These are phyloP conservation scores for Drosophila teissieri DNA, from an alignment of 1,140 invertebrate species.

Conservation along the genomic window DNA sequence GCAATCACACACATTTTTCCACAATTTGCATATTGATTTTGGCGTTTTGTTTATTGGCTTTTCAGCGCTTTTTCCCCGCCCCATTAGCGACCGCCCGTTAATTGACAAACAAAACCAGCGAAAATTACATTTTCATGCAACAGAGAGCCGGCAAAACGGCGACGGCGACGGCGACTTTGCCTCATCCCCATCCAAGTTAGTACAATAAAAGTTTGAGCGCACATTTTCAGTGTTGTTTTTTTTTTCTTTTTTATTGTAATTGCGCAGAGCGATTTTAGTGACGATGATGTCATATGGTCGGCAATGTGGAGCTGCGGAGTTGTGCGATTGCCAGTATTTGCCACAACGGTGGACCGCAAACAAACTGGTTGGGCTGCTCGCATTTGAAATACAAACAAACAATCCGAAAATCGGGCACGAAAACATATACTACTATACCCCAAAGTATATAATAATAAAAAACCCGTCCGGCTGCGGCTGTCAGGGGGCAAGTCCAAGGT, in stretches of 20 bases:
- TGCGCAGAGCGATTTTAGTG: slow-evolving; percentile 71
- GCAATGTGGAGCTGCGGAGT: slow-evolving; percentile 36
- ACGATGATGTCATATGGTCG: slow-evolving; percentile 63
- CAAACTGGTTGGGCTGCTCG: slow-evolving; percentile 63
- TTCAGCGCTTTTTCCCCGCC: slow-evolving; percentile 31
- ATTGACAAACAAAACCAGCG: slow-evolving; percentile 50
- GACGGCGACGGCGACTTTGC: background rate
- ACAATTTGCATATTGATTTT: slow-evolving; percentile 72
- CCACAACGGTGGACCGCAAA: slow-evolving; percentile 25
- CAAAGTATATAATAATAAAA: background rate
- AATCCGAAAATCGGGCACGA: slow-evolving; percentile 33
- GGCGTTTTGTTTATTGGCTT: slow-evolving; percentile 73
- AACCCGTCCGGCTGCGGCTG: slow-evolving; percentile 23
- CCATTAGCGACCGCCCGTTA: slow-evolving; percentile 52
- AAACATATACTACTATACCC: background rate
- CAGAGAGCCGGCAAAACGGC: slow-evolving; percentile 31
- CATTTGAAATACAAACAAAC: slow-evolving; percentile 62
- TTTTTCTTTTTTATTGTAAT: slow-evolving; percentile 80
- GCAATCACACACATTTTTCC: slow-evolving; percentile 70
- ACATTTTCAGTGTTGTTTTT: slow-evolving; percentile 48
- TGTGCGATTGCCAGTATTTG: slow-evolving; percentile 39
- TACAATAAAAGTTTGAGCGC: slow-evolving; percentile 62
- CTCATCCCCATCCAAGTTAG: slow-evolving; percentile 18
- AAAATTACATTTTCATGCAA: slow-evolving; percentile 59
- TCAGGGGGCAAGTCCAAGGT: slow-evolving; percentile 72